Evolutionary conservation across 1,140 invertebrate species (phyloP).

Genomic region (Uloborus diversus): DNA sequence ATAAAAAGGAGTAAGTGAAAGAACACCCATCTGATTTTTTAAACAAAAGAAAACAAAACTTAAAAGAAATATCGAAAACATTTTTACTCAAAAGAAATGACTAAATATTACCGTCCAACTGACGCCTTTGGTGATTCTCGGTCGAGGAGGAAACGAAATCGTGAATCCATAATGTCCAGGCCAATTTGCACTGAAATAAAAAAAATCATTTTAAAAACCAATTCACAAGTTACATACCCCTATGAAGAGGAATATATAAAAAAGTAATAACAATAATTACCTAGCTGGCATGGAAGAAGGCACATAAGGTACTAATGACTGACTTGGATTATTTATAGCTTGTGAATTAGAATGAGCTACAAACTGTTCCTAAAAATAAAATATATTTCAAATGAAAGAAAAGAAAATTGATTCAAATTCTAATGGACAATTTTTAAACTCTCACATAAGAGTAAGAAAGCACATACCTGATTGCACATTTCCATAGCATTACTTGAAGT

Average conservation of each 20-base stretch:
- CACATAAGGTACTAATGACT: not conserved
- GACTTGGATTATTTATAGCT: too few species aligned
- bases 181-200: conserved; percentile 41
- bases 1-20: not conserved
- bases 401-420: too few species aligned
- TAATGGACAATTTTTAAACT: too few species aligned
- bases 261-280: not conserved
- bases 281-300: not conserved
- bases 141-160: conserved; percentile 27
- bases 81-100: not conserved
- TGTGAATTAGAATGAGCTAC: too few species aligned
- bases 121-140: conserved; percentile 66
- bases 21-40: not conserved
- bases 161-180: conserved; percentile 25
- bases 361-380: too few species aligned
- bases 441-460: too few species aligned
- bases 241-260: not conserved
- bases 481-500: too few species aligned
- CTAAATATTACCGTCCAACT: conserved; percentile 66
- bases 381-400: too few species aligned
- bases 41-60: not conserved
- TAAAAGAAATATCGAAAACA: not conserved
- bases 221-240: not conserved
- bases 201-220: not conserved
- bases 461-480: too few species aligned